phyloP scores from a whole-genome alignment of 2,888 invertebrate genomes.

The Drosophila pullipes region DNA sequence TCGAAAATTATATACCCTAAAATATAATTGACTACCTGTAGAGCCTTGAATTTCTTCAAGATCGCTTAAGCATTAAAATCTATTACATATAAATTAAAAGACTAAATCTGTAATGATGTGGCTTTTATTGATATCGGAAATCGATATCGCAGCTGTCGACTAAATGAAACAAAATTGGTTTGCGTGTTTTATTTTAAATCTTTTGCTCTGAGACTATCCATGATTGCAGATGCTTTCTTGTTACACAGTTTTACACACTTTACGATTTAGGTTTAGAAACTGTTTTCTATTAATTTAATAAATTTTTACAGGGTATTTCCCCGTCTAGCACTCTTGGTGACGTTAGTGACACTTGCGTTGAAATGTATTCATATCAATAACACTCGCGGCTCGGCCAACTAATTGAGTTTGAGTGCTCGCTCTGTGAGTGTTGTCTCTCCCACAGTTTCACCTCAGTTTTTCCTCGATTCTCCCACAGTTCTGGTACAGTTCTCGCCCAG shows the following conservation, averaged over 20 bases:
- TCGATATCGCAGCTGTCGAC: neutral
- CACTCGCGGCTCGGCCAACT: conserved; percentile 47
- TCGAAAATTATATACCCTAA: neutral
- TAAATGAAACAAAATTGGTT: neutral
- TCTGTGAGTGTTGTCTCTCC: conserved; percentile 9
- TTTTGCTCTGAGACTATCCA: neutral
- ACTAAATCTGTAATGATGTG: neutral
- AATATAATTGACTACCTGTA: neutral
- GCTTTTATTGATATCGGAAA: neutral
- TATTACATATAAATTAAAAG: neutral
- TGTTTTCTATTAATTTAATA: neutral
- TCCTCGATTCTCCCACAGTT: neutral
- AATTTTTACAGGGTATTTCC: neutral
- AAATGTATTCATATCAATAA: conserved; percentile 37
- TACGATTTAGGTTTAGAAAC: neutral
- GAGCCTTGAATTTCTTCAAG: neutral
- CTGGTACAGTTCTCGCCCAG: neutral
- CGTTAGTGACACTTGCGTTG: conserved; percentile 8
- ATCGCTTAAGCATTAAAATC: neutral
- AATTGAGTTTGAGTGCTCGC: conserved; percentile 56
- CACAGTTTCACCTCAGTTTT: neutral
- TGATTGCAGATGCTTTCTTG: neutral
- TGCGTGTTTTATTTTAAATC: neutral
- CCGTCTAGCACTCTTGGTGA: neutral
- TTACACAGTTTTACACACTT: too few relatives aligned